Conservation (phyloP, 1,140 invertebrate genomes). For the Saccostrea echinata region DNA sequence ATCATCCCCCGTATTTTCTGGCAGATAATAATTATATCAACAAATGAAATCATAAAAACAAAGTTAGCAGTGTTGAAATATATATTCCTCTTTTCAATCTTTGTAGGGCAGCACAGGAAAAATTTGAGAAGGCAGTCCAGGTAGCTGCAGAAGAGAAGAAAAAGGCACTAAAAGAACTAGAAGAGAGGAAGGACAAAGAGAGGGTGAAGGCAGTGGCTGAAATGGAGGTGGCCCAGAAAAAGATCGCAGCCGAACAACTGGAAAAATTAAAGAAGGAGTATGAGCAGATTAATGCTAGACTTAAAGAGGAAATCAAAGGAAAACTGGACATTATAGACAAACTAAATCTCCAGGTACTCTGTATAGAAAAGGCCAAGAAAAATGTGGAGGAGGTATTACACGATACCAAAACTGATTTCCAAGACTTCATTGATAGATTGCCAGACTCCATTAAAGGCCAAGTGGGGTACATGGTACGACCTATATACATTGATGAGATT, state of each 20-base stretch:
- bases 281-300: slow-evolving; percentile 55
- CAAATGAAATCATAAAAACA: too few species aligned
- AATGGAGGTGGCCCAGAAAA: slow-evolving; percentile 58
- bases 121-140: slow-evolving; percentile 58
- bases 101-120: slow-evolving; percentile 62
- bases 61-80: too few species aligned
- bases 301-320: slow-evolving; percentile 55
- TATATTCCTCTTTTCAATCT: not conserved
- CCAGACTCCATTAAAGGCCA: slow-evolving; percentile 58
- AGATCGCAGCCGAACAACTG: slow-evolving; percentile 60
- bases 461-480: slow-evolving; percentile 63
- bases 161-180: slow-evolving; percentile 57
- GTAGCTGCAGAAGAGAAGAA: slow-evolving; percentile 63
- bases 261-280: slow-evolving; percentile 50
- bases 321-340: slow-evolving; percentile 57
- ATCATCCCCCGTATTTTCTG: too few species aligned
- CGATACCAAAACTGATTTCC: slow-evolving; percentile 63
- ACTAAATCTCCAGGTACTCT: slow-evolving; percentile 47
- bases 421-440: slow-evolving; percentile 68
- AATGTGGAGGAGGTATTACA: slow-evolving; percentile 61
- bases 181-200: slow-evolving; percentile 62
- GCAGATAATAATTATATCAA: too few species aligned
- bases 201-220: slow-evolving; percentile 58
- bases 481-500: slow-evolving; percentile 66
- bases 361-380: slow-evolving; percentile 60